Evolutionary conservation across 1,140 invertebrate genomes (phyloP).

Genomic region (Cyclargus thomasi): DNA sequence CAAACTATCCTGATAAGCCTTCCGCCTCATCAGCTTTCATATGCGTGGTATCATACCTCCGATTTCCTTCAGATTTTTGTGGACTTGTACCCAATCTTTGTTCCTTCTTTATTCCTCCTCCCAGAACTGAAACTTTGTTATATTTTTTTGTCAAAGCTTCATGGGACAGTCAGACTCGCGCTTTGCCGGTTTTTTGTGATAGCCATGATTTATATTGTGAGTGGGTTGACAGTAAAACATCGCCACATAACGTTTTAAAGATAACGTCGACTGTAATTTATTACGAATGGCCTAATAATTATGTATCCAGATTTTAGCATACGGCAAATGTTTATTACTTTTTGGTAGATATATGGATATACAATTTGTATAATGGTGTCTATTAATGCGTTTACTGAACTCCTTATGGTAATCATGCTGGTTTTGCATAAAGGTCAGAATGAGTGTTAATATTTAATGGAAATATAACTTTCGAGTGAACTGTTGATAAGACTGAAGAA

Average conservation of each 20-base stretch:
- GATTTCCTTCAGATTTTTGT: too few relatives aligned
- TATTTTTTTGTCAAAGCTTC: too few relatives aligned
- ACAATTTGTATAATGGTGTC: not conserved
- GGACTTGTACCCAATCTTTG: too few relatives aligned
- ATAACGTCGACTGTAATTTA: not conserved
- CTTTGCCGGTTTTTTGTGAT: not conserved
- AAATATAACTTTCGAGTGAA: too few relatives aligned
- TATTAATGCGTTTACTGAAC: not conserved
- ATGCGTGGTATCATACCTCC: too few relatives aligned
- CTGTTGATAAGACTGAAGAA: too few relatives aligned
- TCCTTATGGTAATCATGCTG: not conserved
- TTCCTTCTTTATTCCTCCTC: too few relatives aligned
- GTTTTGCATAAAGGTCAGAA: not conserved
- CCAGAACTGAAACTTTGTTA: too few relatives aligned
- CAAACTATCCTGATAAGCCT: too few relatives aligned
- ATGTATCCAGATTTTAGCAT: not conserved
- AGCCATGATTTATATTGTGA: not conserved
- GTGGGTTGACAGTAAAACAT: not conserved
- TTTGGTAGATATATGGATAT: not conserved
- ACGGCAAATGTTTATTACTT: not conserved
- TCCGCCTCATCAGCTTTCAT: too few relatives aligned
- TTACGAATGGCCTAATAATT: not conserved
- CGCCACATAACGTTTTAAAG: not conserved
- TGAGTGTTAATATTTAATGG: too few relatives aligned
- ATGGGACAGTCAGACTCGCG: too few relatives aligned